Base-by-base conservation (phyloP, 2,113 vertebrate species). In the Ceyx melanurus region DNA sequence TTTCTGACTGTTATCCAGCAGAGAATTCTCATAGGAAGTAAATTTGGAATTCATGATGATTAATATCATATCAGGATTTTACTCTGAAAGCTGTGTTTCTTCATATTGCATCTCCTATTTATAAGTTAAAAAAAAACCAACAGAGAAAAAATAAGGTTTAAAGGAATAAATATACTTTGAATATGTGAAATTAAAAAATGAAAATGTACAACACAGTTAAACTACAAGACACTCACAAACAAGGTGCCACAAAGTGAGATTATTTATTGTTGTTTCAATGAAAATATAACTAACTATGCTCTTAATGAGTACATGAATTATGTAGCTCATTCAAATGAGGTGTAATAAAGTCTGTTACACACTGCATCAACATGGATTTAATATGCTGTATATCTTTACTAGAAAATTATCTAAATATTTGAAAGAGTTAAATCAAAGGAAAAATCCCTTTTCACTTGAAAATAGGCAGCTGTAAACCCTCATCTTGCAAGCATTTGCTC, bases 1-100 rank as follows among this genome's bases (percentile, higher is more conserved):
- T 82, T 87, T 88, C 81, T 90, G 75, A 67, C 81, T 82, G 43
- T 88, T 96, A 93, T 95, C 93, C 94, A 95, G 92, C 93, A 94
- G 67, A 43, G 84, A 94, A 54, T 56, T 66, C 89, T 67, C 68
- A 33, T 2, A 45, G 62, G 80, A 94, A 82, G 51, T 66, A 89
- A 65, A 87, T 79, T 82, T 85, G 84, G 81, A 91, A 75, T 79
- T 93, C 42, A 40, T 86, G 61, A 65, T 65, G 46, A 67, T 90
- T 77, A n/a, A 70, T 73, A 21, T 90, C 33, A 29, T 76, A 79
- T 37, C 74, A 73, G 71, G 64, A 65, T 90, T 82, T 72, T 62
- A 46, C 62, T 83, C 88, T 45, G 33, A 74, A 28, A 89, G 77
- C 67, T 86, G 10, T 71, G 53, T 84, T 92, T 94, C 70, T 70